Percentiles rank a stretch among this genome's conserved stretches.
Evolutionary conservation across 2,888 invertebrate species (phyloP).

Genomic region (Alsophila aescularia): DNA sequence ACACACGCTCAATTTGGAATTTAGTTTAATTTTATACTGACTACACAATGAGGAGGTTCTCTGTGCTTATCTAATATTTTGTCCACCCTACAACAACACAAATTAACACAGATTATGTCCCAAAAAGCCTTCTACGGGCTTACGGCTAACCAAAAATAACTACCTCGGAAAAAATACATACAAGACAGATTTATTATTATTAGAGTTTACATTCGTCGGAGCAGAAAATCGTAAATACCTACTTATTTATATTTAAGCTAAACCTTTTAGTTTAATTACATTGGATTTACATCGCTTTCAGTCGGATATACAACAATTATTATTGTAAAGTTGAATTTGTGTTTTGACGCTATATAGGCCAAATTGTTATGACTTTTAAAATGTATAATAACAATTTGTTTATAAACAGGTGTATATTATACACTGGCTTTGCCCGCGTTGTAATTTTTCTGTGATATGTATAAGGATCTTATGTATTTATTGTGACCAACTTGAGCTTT

Average conservation of each 20-base stretch:
- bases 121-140: neutral
- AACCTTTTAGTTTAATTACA: slow-evolving; percentile 29
- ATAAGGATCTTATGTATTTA: no score
- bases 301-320: slow-evolving; percentile 1
- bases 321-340: neutral
- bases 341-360: neutral
- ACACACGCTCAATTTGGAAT: no score
- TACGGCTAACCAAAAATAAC: slow-evolving; percentile 22
- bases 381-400: no score
- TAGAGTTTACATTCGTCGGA: slow-evolving; percentile 22
- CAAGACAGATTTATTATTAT: slow-evolving; percentile 30
- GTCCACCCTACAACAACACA: neutral
- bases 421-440: no score
- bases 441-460: no score
- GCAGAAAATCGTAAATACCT: slow-evolving; percentile 27
- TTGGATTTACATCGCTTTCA: slow-evolving; percentile 18
- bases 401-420: no score
- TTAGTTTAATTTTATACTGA: no score
- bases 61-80: no score
- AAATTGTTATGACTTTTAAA: no score
- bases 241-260: slow-evolving; percentile 18
- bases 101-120: neutral
- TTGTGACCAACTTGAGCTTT: no score
- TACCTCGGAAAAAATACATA: slow-evolving; percentile 23
- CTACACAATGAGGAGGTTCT: no score